Evolutionary conservation across 1,140 invertebrate species (phyloP).

Genomic region (Drosophila saltans): DNA sequence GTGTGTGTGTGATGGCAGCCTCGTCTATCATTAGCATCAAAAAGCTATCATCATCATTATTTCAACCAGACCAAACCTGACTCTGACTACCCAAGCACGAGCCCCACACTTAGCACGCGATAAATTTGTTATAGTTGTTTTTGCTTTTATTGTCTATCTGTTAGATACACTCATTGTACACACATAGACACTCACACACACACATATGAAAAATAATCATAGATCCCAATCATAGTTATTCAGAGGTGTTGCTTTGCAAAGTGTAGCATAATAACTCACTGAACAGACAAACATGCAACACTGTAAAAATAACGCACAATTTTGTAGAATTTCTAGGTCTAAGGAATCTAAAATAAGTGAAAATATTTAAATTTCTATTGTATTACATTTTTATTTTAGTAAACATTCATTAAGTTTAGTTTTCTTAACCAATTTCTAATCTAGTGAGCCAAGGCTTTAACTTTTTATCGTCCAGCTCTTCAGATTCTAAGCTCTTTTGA

Average conservation of each 20-base stretch:
- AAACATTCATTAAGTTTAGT: too few species aligned
- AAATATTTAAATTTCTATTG: too few species aligned
- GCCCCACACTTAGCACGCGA: constrained; percentile 71
- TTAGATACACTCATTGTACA: constrained; percentile 57
- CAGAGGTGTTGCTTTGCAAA: constrained; percentile 74
- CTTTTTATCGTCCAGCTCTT: too few species aligned
- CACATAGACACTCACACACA: background rate
- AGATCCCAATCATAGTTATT: constrained; percentile 53
- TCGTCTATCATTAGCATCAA: constrained; percentile 75
- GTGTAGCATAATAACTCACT: constrained; percentile 54
- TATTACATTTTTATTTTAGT: too few species aligned
- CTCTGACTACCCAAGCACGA: constrained; percentile 50
- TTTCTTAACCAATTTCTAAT: too few species aligned
- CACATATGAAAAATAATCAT: constrained; percentile 48
- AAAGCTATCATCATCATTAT: constrained; percentile 80
- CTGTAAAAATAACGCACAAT: background rate
- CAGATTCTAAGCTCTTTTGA: too few species aligned
- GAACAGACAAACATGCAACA: constrained; percentile 35
- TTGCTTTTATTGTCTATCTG: constrained; percentile 36
- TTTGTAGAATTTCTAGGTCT: background rate
- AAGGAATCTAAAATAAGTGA: too few species aligned
- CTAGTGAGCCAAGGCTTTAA: too few species aligned
- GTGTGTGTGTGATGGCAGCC: background rate
- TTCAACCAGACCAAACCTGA: constrained; percentile 36
- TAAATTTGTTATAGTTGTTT: constrained; percentile 50